A percentile compares a stretch with the other conserved stretches of the same genome.
These are phyloP conservation scores for Motacilla tschutschensis DNA, from an alignment of 2,113 vertebrate species.

Conservation along the genomic window DNA sequence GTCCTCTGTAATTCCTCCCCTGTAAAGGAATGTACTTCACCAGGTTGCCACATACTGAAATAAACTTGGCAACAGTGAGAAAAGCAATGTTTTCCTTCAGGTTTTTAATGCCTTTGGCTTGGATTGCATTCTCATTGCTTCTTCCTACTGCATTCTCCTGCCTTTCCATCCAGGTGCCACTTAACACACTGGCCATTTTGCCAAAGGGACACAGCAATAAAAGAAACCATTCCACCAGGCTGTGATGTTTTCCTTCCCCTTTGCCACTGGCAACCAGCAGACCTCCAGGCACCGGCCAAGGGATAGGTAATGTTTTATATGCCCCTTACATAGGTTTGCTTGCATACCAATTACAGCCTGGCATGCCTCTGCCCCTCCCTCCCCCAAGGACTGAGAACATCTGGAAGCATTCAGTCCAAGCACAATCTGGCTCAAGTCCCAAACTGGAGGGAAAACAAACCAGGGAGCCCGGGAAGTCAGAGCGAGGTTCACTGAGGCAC, in stretches of 20 bases:
- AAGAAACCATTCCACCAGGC: not conserved
- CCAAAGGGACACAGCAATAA: not conserved
- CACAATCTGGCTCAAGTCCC: constrained; percentile 2
- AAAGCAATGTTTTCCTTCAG: constrained; percentile 36
- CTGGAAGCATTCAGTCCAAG: constrained; percentile 46
- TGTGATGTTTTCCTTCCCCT: constrained; percentile 41
- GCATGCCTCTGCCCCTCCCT: not conserved
- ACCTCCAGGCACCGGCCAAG: not conserved
- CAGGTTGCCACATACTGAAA: constrained; percentile 56
- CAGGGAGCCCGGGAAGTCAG: constrained; percentile 12
- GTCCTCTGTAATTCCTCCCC: constrained; percentile 53
- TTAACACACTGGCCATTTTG: constrained; percentile 25
- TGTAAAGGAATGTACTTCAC: constrained; percentile 52
- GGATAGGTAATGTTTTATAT: constrained; percentile 47
- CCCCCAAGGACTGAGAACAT: constrained; percentile 25
- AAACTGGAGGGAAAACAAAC: constrained; percentile 8
- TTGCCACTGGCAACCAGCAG: not conserved
- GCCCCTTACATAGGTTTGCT: constrained; percentile 14
- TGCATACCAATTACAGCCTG: constrained; percentile 37
- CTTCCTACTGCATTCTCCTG: constrained; percentile 41
- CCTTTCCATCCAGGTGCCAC: constrained; percentile 41
- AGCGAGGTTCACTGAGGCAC: not conserved
- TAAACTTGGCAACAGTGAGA: constrained; percentile 38
- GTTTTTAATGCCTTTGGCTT: constrained; percentile 48
- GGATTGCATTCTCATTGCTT: constrained; percentile 18